Percentiles rank a stretch among this genome's conserved stretches.
These are phyloP conservation scores for Ochotona curzoniae DNA, from an alignment of 2,113 vertebrate genomes.

Conservation along the genomic window DNA sequence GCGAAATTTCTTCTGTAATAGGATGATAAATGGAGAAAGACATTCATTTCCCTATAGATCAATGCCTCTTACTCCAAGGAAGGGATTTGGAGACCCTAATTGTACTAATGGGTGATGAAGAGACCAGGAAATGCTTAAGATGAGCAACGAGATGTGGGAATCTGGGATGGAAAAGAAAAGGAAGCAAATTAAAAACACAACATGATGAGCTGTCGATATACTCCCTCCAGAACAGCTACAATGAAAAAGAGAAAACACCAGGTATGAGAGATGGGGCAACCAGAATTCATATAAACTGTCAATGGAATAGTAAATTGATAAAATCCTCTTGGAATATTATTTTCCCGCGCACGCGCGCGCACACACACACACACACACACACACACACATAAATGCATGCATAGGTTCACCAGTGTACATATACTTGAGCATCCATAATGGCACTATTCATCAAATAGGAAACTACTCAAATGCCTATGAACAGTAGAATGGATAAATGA, in stretches of 20 bases:
- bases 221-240: neutral
- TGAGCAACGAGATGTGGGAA: constrained; percentile 39
- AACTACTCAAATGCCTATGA: neutral
- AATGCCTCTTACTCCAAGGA: constrained; percentile 28
- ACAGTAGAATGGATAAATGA: constrained; percentile 16
- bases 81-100: constrained; percentile 51
- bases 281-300: neutral
- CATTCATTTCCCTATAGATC: constrained; percentile 28
- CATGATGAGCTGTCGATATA: neutral
- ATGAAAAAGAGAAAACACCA: constrained; percentile 45
- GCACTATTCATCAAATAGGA: neutral
- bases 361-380: neutral
- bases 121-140: constrained; percentile 18
- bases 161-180: constrained; percentile 30
- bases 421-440: neutral
- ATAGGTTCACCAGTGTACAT: neutral
- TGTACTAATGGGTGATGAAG: constrained; percentile 35
- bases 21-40: constrained; percentile 37
- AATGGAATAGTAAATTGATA: neutral
- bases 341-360: neutral
- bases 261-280: neutral
- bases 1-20: constrained; percentile 45
- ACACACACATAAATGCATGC: neutral
- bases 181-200: constrained; percentile 15
- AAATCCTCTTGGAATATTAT: neutral